A percentile compares a stretch with the other conserved stretches of the same genome.
phyloP scores from a whole-genome alignment of 2,888 invertebrate species.

The Tupiocoris notatus region DNA sequence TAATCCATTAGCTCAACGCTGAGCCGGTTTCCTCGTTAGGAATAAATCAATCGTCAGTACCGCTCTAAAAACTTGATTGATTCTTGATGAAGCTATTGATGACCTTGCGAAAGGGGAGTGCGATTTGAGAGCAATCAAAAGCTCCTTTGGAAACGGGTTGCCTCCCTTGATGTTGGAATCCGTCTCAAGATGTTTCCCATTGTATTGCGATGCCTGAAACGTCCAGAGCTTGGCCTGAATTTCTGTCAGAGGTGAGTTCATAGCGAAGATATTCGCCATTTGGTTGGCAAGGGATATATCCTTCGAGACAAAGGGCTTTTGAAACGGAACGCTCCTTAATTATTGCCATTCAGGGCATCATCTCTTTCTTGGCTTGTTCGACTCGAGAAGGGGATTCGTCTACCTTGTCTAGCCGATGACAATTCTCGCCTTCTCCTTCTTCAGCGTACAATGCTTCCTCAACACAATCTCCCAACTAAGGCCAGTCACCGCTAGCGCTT shows the following conservation, averaged over 20 bases:
- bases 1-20: too few species aligned
- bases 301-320: slow-evolving; percentile 24
- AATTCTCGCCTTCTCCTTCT: background rate
- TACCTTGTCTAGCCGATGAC: background rate
- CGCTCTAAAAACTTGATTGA: slow-evolving; percentile 21
- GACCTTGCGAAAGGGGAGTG: slow-evolving; percentile 2
- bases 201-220: background rate
- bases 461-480: slow-evolving; percentile 13
- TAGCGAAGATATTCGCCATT: background rate
- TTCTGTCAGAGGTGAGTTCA: background rate
- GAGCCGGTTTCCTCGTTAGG: too few species aligned
- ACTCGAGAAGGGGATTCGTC: background rate
- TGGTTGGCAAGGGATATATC: background rate
- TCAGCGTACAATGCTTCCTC: slow-evolving; percentile 1
- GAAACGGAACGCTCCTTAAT: slow-evolving; percentile 19
- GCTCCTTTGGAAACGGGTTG: background rate
- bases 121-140: slow-evolving; percentile 5
- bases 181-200: background rate
- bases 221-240: too few species aligned
- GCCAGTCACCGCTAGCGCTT: background rate
- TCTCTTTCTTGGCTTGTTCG: slow-evolving; percentile 15
- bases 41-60: too few species aligned
- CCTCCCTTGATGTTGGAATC: background rate
- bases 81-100: slow-evolving; percentile 32
- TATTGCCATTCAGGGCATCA: slow-evolving; percentile 32